A percentile compares a stretch with the other conserved stretches of the same genome.
These are phyloP conservation scores for Lepidurus apus DNA, from an alignment of 1,140 invertebrate species.

Conservation along the genomic window DNA sequence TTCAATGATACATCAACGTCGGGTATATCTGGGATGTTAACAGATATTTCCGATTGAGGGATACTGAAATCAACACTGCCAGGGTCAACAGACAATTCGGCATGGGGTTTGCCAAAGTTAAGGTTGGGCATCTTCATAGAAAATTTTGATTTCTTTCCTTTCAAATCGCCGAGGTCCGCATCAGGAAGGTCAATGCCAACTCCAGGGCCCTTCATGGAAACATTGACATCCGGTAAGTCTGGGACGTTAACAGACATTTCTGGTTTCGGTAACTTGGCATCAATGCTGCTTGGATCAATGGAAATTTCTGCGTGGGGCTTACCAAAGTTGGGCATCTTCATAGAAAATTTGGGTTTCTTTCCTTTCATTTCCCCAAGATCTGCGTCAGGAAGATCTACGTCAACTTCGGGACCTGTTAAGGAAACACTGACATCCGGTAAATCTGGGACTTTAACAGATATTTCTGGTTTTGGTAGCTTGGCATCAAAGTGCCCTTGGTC, in stretches of 20 bases:
- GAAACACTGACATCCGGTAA: neutral
- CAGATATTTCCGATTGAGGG: neutral
- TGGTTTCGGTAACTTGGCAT: neutral
- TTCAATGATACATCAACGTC: neutral
- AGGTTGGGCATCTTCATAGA: neutral
- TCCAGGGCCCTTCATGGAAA: neutral
- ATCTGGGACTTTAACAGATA: slow-evolving; percentile 15
- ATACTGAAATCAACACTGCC: neutral
- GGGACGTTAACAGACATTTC: neutral
- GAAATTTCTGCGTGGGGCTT: neutral
- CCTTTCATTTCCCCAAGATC: neutral
- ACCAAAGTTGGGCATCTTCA: slow-evolving; percentile 22
- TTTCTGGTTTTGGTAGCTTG: neutral
- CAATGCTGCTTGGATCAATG: neutral
- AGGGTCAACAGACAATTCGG: neutral
- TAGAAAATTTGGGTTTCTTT: slow-evolving; percentile 22
- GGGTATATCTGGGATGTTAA: neutral
- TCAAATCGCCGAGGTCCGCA: neutral
- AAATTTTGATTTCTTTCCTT: neutral
- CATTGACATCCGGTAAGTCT: neutral
- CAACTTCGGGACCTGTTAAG: neutral
- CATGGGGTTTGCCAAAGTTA: neutral
- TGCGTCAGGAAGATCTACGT: slow-evolving; percentile 5
- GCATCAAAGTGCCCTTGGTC: neutral
- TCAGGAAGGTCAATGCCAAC: neutral